Evolutionary conservation across 1,140 invertebrate species (phyloP).

Genomic region (Chlorops oryzae): DNA sequence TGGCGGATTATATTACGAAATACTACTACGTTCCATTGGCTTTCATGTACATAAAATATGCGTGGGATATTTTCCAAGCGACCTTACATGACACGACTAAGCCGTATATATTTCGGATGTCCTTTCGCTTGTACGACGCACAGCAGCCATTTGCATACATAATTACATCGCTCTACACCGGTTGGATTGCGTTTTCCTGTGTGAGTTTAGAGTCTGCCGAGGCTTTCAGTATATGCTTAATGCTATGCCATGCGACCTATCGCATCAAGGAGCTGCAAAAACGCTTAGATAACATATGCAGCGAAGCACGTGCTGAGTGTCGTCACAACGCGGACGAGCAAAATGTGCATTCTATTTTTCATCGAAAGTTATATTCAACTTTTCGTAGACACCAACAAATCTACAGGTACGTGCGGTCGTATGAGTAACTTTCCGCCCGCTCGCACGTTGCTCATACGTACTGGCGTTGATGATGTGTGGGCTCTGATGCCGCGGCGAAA

Average conservation of each 20-base stretch:
- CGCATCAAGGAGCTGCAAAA: constrained; percentile 7
- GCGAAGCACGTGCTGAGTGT: constrained; percentile 2
- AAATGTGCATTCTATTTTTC: constrained; percentile 8
- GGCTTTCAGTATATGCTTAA: constrained; percentile 6
- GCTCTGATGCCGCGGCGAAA: too few species aligned
- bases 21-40: constrained; percentile 7
- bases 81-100: constrained; percentile 4
- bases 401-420: background rate
- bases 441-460: too few species aligned
- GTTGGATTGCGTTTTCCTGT: constrained; percentile 4
- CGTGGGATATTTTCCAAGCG: background rate
- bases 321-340: background rate
- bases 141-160: constrained; percentile 6
- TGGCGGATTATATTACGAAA: background rate
- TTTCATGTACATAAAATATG: background rate
- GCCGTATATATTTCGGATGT: constrained; percentile 12
- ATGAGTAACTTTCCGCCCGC: background rate
- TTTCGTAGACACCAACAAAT: constrained; percentile 3
- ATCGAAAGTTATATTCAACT: constrained; percentile 1
- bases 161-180: constrained; percentile 8
- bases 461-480: too few species aligned
- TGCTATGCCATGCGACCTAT: constrained; percentile 11
- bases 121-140: constrained; percentile 12
- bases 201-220: constrained; percentile 7
- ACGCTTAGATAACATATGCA: background rate